Base-by-base conservation (phyloP, 2,797 vertebrate genomes). In the Manis javanica region DNA sequence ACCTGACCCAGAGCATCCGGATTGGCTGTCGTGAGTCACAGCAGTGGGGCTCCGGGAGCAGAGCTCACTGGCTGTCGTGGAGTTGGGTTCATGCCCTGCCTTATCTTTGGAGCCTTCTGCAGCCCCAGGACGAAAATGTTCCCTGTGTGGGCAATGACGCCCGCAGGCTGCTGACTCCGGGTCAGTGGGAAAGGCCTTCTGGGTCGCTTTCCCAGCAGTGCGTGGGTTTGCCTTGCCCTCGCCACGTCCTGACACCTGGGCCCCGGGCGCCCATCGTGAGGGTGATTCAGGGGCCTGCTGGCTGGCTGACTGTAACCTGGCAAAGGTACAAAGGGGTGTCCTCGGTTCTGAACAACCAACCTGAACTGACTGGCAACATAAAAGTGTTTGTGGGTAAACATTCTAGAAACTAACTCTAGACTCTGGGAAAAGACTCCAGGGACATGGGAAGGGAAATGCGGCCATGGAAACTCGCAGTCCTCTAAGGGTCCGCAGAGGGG, bases 111-210 rank as follows among this genome's bases (percentile, higher is more conserved):
- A 69, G 68, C 83, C 96, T 93, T 64, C 96, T 46, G 89, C 72
- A 34, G 6, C 84, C 92, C 92, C 90, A 96, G 97, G 96, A 86
- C 64, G 84, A 97, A 95, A 31, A 49, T 46, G 92, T 59, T 87
- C 95, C 86, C 63, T 1, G 37, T 29, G 83, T 51, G 3, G 42
- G 55, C 82, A 37, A 16, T 94, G 96, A 89, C 72, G 4, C 61
- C 90, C 3, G 1, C 3, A n/a, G 94, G 46, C 87, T 87, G 92
- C 79, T 94, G 93, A 91, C 90, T 91, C 72, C 16, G 2, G 95
- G 96, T 96, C 96, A 97, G 97, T 96, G 96, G 97, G 97, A 63
- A 79, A 19, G 89, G 88, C 55, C 93, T 87, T 92, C 61, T 64
- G 68, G 51, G 81, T 24, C 10, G 64, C 74, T 57, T 92, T 95